Evolutionary conservation across 2,888 invertebrate genomes (phyloP).

Genomic region (Mesorhabditis spiculigera): DNA sequence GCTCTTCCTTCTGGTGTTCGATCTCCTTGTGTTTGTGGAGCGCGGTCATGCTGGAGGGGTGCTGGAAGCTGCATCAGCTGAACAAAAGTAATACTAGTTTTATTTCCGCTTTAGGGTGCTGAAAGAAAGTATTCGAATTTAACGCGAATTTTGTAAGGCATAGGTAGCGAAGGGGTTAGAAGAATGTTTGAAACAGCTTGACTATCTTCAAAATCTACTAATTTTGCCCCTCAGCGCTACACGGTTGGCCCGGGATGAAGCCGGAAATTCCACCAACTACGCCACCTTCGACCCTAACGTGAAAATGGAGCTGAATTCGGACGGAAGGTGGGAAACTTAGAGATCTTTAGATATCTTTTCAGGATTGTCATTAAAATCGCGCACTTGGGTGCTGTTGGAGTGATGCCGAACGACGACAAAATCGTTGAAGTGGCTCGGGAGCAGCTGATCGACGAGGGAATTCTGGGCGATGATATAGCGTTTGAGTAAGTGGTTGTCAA

Average conservation of each 20-base stretch:
- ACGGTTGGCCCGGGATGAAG: neutral
- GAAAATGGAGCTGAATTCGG: conserved; percentile 4
- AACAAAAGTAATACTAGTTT: too few species aligned
- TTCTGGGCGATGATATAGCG: conserved; percentile 47
- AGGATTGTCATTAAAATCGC: conserved; percentile 34
- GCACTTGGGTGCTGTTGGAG: conserved; percentile 33
- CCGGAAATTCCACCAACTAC: neutral
- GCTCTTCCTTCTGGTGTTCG: too few species aligned
- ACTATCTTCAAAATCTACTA: too few species aligned
- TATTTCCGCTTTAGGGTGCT: too few species aligned
- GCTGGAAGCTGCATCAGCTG: too few species aligned
- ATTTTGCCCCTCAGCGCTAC: too few species aligned
- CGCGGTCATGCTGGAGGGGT: too few species aligned
- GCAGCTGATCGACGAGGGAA: conserved; percentile 45
- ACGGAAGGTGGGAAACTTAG: neutral
- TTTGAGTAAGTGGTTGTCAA: conserved; percentile 38
- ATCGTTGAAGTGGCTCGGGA: conserved; percentile 47
- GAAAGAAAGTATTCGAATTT: too few species aligned
- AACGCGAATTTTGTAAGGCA: too few species aligned
- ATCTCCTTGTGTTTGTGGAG: too few species aligned
- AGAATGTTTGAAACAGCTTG: too few species aligned
- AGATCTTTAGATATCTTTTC: neutral
- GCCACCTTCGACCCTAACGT: conserved; percentile 3
- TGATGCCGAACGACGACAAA: conserved; percentile 51
- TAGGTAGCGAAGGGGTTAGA: too few species aligned